Evolutionary conservation across 2,797 vertebrate genomes (phyloP).

Genomic region (Poeciliopsis gracilis): DNA sequence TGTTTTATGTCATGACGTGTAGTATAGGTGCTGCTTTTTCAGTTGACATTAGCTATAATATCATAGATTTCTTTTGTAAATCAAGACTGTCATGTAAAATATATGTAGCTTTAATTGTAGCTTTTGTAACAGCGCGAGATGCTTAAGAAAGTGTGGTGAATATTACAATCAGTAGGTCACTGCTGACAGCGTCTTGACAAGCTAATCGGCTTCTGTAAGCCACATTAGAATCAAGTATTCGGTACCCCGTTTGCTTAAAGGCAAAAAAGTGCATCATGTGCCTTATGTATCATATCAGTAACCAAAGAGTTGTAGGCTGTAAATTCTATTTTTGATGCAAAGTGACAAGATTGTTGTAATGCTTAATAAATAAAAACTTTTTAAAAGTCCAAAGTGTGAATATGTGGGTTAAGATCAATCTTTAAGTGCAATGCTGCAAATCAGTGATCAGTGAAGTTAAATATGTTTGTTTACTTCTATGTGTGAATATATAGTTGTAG

Average conservation of each 20-base stretch:
- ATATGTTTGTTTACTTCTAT: background rate
- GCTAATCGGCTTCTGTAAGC: constrained; percentile 38
- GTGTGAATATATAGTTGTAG: background rate
- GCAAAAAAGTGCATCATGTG: constrained; percentile 61
- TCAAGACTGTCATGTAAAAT: constrained; percentile 41
- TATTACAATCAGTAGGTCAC: constrained; percentile 42
- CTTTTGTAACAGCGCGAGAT: constrained; percentile 43
- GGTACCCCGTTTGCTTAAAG: constrained; percentile 21
- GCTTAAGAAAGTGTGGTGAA: constrained; percentile 42
- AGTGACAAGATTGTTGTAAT: constrained; percentile 63
- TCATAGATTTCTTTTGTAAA: constrained; percentile 57
- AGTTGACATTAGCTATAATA: constrained; percentile 31
- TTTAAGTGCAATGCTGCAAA: background rate
- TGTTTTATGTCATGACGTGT: constrained; percentile 32
- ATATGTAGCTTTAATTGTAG: constrained; percentile 21
- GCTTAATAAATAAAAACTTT: constrained; percentile 62
- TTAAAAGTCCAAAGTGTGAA: background rate
- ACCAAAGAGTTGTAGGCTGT: constrained; percentile 73
- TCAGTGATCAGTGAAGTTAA: background rate
- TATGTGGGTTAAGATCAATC: background rate
- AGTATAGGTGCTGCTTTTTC: constrained; percentile 35
- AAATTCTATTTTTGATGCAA: constrained; percentile 69
- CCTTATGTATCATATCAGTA: constrained; percentile 73
- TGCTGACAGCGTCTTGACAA: constrained; percentile 45
- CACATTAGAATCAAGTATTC: constrained; percentile 26